A percentile compares a stretch with the other conserved stretches of the same genome.
These are phyloP conservation scores for Acomys russatus DNA, from an alignment of 2,797 vertebrate species.

Conservation along the genomic window DNA sequence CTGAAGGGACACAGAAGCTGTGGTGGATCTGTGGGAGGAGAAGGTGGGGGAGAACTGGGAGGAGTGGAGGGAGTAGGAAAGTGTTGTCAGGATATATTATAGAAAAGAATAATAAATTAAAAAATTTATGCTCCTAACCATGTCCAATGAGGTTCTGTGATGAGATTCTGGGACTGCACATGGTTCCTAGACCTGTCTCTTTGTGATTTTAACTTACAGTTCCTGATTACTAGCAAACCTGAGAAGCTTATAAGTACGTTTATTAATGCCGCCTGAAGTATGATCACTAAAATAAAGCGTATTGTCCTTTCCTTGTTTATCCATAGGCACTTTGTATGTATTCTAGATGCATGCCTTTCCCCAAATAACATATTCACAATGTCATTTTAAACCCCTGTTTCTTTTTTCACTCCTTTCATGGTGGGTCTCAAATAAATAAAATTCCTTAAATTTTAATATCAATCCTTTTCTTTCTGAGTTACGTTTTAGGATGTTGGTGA, in stretches of 20 bases:
- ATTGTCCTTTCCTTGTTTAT: background rate
- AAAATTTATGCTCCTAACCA: background rate
- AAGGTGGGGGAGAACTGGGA: background rate
- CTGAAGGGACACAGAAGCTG: background rate
- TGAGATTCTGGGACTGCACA: background rate
- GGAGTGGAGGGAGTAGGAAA: no score
- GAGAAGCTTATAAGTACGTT: background rate
- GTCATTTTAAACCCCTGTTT: background rate
- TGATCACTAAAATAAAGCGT: background rate
- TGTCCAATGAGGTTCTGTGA: background rate
- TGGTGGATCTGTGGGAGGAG: background rate
- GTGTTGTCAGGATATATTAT: background rate
- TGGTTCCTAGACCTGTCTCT: background rate
- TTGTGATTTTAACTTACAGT: background rate
- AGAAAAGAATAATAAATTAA: background rate
- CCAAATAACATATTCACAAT: background rate
- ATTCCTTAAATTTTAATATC: slow-evolving; percentile 10
- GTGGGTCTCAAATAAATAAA: slow-evolving; percentile 15
- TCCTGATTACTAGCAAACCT: no score
- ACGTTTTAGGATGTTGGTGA: background rate
- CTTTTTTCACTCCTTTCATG: background rate
- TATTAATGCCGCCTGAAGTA: background rate
- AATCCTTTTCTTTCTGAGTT: background rate
- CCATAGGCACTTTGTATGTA: background rate
- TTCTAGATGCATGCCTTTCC: background rate